Evolutionary conservation across 2,113 vertebrate genomes (phyloP).

Genomic region (Syngnathus floridae): DNA sequence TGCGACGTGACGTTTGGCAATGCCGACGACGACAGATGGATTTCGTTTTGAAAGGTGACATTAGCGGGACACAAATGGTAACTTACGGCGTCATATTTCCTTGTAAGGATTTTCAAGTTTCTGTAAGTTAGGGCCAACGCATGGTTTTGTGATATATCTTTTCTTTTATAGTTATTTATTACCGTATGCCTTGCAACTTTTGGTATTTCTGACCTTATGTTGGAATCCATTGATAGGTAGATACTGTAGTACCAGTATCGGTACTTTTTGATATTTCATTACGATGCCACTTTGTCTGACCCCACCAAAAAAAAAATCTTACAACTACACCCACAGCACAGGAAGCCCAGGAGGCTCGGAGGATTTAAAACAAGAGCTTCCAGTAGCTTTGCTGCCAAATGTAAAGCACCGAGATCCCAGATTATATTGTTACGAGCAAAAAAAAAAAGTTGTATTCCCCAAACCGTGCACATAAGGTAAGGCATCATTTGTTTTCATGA

Average conservation of each 20-base stretch:
- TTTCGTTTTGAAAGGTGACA: constrained; percentile 2
- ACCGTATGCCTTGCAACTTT: background rate
- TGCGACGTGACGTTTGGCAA: background rate
- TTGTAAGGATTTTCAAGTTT: background rate
- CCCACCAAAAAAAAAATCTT: constrained; percentile 35
- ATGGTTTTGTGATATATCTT: background rate
- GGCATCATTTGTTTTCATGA: constrained; percentile 46
- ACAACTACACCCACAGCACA: constrained; percentile 47
- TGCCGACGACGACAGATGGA: background rate
- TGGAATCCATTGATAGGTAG: background rate
- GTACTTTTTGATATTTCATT: constrained; percentile 4
- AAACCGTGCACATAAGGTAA: constrained; percentile 18
- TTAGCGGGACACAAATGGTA: background rate
- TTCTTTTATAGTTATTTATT: background rate
- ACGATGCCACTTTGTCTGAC: constrained; percentile 36
- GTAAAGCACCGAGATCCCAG: constrained; percentile 6
- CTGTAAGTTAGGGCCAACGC: background rate
- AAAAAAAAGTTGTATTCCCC: constrained; percentile 2
- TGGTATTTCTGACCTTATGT: background rate
- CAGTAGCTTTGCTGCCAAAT: constrained; percentile 11
- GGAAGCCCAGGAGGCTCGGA: constrained; percentile 24
- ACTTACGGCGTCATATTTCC: background rate
- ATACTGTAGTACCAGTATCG: no score
- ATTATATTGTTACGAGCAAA: constrained; percentile 1
- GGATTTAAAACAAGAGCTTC: constrained; percentile 10